Percentiles rank a stretch among this genome's conserved stretches.
These are phyloP conservation scores for Tinea pellionella DNA, from an alignment of 2,888 invertebrate genomes.

Conservation along the genomic window DNA sequence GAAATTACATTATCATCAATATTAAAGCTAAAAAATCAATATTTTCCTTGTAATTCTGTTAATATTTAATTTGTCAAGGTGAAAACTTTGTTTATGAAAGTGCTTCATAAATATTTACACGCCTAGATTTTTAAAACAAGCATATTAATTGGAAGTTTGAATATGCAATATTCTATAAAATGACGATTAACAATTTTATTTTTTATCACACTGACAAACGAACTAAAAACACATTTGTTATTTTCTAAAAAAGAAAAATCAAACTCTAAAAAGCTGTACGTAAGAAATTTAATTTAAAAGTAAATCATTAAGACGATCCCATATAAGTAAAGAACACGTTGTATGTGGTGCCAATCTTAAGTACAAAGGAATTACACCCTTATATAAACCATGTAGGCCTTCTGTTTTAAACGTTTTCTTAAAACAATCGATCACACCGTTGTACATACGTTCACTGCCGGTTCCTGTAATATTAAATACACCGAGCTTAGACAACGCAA, in stretches of 20 bases:
- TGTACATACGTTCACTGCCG: slow-evolving; percentile 77
- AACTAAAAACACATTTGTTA: too few relatives aligned
- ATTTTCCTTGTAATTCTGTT: neutral
- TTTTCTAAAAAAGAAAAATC: neutral
- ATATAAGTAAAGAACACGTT: slow-evolving; percentile 80
- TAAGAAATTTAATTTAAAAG: neutral
- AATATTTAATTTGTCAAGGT: neutral
- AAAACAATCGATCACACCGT: slow-evolving; percentile 80
- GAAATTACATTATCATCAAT: too few relatives aligned
- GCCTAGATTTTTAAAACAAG: too few relatives aligned
- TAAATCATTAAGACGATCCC: slow-evolving; percentile 70
- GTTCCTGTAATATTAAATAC: too few relatives aligned
- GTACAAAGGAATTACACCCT: slow-evolving; percentile 81
- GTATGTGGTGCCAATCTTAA: slow-evolving; percentile 84
- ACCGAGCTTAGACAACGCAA: too few relatives aligned
- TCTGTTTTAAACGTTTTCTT: slow-evolving; percentile 80
- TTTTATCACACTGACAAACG: too few relatives aligned
- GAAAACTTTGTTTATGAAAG: neutral
- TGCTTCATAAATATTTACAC: too few relatives aligned
- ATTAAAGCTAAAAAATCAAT: too few relatives aligned
- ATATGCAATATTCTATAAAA: too few relatives aligned
- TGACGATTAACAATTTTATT: too few relatives aligned
- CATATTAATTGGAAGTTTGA: too few relatives aligned
- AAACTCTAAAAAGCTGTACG: neutral
- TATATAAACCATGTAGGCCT: slow-evolving; percentile 82